Percentiles rank a stretch among this genome's conserved stretches.
Evolutionary conservation across 2,888 invertebrate genomes (phyloP).

Genomic region (Parelbella ahira): DNA sequence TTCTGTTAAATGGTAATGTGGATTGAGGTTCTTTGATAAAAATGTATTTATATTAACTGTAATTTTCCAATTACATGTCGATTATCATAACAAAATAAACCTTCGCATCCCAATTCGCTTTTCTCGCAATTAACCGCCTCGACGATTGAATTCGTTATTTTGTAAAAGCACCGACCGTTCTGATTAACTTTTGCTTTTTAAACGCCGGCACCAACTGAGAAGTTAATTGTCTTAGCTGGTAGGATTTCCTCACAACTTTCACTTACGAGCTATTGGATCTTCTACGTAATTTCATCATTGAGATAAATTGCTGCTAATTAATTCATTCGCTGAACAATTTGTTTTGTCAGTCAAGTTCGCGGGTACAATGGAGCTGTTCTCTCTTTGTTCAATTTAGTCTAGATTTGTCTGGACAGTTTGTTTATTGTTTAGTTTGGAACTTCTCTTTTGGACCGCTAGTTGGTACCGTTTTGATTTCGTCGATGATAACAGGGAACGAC

Average conservation of each 20-base stretch:
- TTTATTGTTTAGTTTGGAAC: slow-evolving; percentile 40
- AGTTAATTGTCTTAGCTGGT: slow-evolving; percentile 37
- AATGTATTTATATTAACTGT: too few relatives aligned
- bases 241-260: slow-evolving; percentile 42
- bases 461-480: slow-evolving; percentile 52
- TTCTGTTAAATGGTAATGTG: too few relatives aligned
- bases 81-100: too few relatives aligned
- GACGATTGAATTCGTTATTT: slow-evolving; percentile 57
- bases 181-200: slow-evolving; percentile 54
- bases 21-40: too few relatives aligned
- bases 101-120: slow-evolving; percentile 3
- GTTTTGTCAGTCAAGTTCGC: slow-evolving; percentile 30
- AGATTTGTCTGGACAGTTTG: slow-evolving; percentile 38
- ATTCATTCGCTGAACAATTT: slow-evolving; percentile 21
- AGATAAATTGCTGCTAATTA: slow-evolving; percentile 17
- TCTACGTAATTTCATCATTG: slow-evolving; percentile 19
- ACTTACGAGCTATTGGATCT: slow-evolving; percentile 36
- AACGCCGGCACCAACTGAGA: slow-evolving; percentile 43
- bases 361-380: slow-evolving; percentile 42
- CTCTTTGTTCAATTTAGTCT: slow-evolving; percentile 37
- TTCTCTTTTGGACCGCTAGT: slow-evolving; percentile 43
- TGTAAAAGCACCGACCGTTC: slow-evolving; percentile 49
- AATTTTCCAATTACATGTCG: too few relatives aligned
- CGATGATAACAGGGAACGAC: slow-evolving; percentile 47
- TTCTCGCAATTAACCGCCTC: slow-evolving; percentile 34